Base-by-base conservation (phyloP, 1,140 invertebrate genomes). In the Fopius arisanus region DNA sequence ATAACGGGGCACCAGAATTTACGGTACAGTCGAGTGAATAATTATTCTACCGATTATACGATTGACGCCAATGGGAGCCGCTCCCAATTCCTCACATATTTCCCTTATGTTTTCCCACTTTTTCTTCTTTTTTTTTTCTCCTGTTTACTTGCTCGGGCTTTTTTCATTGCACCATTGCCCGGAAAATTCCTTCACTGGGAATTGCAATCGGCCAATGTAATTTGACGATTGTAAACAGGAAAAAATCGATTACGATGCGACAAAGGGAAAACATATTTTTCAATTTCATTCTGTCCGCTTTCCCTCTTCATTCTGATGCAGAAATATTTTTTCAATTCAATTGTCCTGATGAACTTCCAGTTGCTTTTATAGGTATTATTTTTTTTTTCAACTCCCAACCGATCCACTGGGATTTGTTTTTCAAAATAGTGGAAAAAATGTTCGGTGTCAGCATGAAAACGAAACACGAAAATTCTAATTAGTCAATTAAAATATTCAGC, bases 401-500 rank as follows among this genome's bases (percentile, higher is more conserved):
- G 26, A 48, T 48, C 43, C 43, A 12, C 54, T 26, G 54, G 54
- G 54, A 59, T 59, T 59, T 59, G 23, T 28, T 59, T 59, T 26
- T 26, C 12, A 1, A 12, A 14, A 28, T 19, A 28, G 19, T 9
- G 21, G 26, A 59, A 59, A 59, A 59, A 59, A 59, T 21, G 43
- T 12, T 3, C 14, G 16, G 43, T 48, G 43, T 48, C 54, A 59
- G 23, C 54, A 19, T 3, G 19, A 63, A 76, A 76, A n/a, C 2
- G 19, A 48, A 76, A 76, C 65, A 54, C 31, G n/a, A 19, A 41
- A 48, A 74, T 72, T 78, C 68, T 76, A 74, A 74, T 76, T 76
- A 69, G 48, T 67, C 51, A 33, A 74, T 76, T 76, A 74, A 76
- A 74, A 76, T 78, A 78, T 76, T 76, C 54, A 72, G 69, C 70